These are phyloP conservation scores for Lymantria dispar DNA, from an alignment of 2,888 invertebrate species.

Conservation along the genomic window DNA sequence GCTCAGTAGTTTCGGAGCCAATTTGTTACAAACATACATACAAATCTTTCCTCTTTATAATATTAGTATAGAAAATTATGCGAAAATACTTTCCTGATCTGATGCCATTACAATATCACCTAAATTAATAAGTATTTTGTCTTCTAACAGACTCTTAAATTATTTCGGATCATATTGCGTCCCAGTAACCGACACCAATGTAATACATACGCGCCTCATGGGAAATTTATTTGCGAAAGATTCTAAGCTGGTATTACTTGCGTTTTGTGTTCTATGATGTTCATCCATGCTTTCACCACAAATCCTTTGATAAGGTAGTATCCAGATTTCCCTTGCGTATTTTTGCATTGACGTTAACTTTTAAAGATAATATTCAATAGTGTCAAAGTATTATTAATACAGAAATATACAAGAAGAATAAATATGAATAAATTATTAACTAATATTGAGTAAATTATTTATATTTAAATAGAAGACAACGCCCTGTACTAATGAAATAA, in stretches of 20 bases:
- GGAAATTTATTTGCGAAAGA: conserved; percentile 73
- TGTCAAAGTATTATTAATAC: not conserved
- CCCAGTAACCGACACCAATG: conserved; percentile 47
- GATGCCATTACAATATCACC: conserved; percentile 10
- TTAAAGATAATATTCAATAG: conserved; percentile 1
- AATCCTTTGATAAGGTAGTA: conserved; percentile 23
- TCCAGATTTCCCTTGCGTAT: conserved; percentile 25
- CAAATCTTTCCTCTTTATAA: no score
- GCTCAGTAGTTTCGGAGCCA: no score
- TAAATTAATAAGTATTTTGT: conserved; percentile 41
- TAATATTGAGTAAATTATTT: no score
- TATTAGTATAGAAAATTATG: no score
- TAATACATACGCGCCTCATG: conserved; percentile 71
- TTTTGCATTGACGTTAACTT: not conserved
- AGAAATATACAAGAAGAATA: no score
- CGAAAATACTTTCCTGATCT: no score
- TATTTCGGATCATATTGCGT: conserved; percentile 58
- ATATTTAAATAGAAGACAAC: no score
- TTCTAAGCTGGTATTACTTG: conserved; percentile 63
- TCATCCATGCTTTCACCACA: conserved; percentile 25
- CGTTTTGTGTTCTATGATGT: conserved; percentile 51
- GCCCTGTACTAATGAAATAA: no score
- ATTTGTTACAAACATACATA: no score
- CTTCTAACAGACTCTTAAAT: conserved; percentile 44
- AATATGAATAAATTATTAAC: no score